Percentiles rank a stretch among this genome's conserved stretches.
Evolutionary conservation across 2,888 invertebrate genomes (phyloP).

Genomic region (Ectobius pallidus): DNA sequence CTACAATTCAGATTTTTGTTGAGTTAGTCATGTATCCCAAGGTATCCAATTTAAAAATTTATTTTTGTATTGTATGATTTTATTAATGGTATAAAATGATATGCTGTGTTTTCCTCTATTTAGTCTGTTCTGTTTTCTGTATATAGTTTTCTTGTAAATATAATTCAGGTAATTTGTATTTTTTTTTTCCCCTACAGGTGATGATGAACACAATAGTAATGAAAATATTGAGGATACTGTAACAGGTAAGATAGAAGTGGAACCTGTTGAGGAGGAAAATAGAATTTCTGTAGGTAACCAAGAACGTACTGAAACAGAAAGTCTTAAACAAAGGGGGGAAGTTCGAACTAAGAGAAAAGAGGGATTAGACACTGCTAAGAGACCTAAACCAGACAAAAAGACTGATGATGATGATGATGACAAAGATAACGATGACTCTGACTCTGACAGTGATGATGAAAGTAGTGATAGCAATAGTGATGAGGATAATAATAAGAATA

Average conservation of each 20-base stretch:
- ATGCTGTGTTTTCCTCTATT: too few species aligned
- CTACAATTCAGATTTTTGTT: too few species aligned
- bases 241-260: conserved; percentile 33
- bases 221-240: conserved; percentile 20
- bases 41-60: too few species aligned
- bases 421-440: not conserved
- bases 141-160: too few species aligned
- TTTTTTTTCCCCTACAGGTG: conserved; percentile 30
- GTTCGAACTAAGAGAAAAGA: not conserved
- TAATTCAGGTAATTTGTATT: too few species aligned
- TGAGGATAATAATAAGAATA: not conserved
- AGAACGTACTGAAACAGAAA: not conserved
- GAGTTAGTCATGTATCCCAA: too few species aligned
- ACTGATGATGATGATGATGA: not conserved
- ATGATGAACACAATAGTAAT: conserved; percentile 5
- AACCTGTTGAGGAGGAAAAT: not conserved
- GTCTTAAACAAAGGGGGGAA: not conserved
- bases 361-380: not conserved
- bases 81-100: too few species aligned
- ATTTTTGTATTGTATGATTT: too few species aligned
- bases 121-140: too few species aligned
- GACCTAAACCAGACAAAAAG: not conserved
- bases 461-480: not conserved
- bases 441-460: not conserved
- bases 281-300: not conserved